Conservation (phyloP, 2,113 vertebrate genomes). For the Ellobius talpinus region DNA sequence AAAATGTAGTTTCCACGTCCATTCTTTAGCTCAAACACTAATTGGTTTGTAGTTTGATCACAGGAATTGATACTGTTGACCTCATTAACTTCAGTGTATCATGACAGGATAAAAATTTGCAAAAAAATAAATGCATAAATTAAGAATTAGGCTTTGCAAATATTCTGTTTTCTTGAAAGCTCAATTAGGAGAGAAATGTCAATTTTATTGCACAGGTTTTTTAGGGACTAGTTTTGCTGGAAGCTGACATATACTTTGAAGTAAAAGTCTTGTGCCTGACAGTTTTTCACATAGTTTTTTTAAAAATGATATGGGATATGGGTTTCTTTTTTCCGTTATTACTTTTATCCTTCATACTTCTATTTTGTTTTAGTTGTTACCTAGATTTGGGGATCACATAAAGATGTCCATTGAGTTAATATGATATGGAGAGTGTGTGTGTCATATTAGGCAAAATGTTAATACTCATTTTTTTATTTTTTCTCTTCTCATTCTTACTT, state of each 20-base stretch:
- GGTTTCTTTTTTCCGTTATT: not conserved
- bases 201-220: conserved; percentile 41
- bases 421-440: not conserved
- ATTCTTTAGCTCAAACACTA: conserved; percentile 67
- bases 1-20: conserved; percentile 64
- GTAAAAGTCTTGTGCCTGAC: conserved; percentile 37
- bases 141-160: conserved; percentile 51
- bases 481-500: not conserved
- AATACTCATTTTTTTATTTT: not conserved
- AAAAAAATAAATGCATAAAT: conserved; percentile 58
- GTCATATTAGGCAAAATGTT: conserved; percentile 7
- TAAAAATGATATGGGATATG: conserved; percentile 8
- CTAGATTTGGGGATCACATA: not conserved
- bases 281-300: conserved; percentile 57
- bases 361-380: not conserved
- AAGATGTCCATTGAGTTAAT: not conserved
- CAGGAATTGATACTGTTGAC: conserved; percentile 63
- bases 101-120: conserved; percentile 60
- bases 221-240: conserved; percentile 40
- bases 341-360: not conserved
- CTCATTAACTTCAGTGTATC: conserved; percentile 63
- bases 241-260: conserved; percentile 48
- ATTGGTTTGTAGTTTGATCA: conserved; percentile 71
- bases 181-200: conserved; percentile 71
- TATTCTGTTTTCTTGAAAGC: conserved; percentile 64